A percentile compares a stretch with the other conserved stretches of the same genome.
Conservation (phyloP, 2,113 vertebrate species). For the Phrynosoma blainvillii region DNA sequence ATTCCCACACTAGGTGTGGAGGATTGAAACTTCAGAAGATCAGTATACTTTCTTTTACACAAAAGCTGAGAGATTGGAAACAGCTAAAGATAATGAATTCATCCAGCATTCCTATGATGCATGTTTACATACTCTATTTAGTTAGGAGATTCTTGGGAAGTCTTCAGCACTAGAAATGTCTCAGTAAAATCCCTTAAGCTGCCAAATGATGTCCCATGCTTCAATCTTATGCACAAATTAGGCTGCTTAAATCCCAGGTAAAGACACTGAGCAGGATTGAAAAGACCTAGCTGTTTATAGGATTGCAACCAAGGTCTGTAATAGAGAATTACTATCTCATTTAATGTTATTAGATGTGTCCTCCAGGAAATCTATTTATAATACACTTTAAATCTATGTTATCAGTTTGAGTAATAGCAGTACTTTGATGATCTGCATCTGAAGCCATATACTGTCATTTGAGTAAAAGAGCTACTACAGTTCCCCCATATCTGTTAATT, state of each 20-base stretch:
- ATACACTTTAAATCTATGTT: neutral
- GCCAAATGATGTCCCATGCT: neutral
- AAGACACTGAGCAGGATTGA: neutral
- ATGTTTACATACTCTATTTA: neutral
- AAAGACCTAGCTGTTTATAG: neutral
- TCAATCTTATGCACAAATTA: neutral
- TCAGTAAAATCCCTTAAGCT: neutral
- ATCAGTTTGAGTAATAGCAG: neutral
- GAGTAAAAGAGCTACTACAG: neutral
- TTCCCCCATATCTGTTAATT: neutral
- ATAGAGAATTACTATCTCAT: constrained; percentile 1
- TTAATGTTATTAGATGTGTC: neutral
- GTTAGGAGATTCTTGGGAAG: neutral
- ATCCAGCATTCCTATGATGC: neutral
- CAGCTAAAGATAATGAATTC: neutral
- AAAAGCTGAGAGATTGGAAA: neutral
- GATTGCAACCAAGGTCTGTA: neutral
- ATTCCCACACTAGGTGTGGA: neutral
- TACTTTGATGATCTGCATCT: neutral
- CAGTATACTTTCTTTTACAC: neutral
- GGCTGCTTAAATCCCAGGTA: neutral
- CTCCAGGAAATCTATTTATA: neutral
- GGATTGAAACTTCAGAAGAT: neutral
- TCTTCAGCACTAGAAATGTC: neutral
- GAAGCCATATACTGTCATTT: neutral